Percentiles rank a stretch among this genome's conserved stretches.
phyloP scores from a whole-genome alignment of 1,140 invertebrate species.

The Atta cephalotes region DNA sequence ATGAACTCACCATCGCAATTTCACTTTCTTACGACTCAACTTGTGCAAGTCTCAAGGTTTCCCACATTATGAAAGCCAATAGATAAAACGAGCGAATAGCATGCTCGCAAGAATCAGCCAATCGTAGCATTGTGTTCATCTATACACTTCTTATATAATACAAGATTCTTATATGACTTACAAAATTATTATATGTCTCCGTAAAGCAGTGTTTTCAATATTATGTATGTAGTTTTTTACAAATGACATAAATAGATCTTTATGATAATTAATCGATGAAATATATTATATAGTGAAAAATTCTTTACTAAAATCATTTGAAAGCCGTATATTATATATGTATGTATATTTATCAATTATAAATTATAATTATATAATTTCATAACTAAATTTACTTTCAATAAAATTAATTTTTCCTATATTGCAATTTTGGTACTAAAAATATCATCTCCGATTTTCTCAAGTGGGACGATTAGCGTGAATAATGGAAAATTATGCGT shows the following conservation, averaged over 20 bases:
- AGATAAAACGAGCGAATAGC: slow-evolving; percentile 76
- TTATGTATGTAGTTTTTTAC: not conserved
- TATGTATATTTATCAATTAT: no score
- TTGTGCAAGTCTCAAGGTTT: slow-evolving; percentile 86
- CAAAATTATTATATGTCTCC: slow-evolving; percentile 8
- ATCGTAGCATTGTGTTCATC: slow-evolving; percentile 47
- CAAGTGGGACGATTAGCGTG: not conserved
- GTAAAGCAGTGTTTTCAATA: not conserved
- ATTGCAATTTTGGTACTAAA: not conserved
- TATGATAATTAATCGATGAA: not conserved
- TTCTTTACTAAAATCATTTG: not conserved
- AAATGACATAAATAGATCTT: not conserved
- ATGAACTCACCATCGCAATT: slow-evolving; percentile 84
- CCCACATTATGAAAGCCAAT: slow-evolving; percentile 84
- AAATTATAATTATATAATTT: not conserved
- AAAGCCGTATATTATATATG: not conserved
- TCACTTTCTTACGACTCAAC: slow-evolving; percentile 83
- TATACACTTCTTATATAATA: slow-evolving; percentile 13
- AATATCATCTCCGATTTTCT: not conserved
- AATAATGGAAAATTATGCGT: slow-evolving; percentile 39
- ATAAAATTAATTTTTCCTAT: not conserved
- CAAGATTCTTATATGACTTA: slow-evolving; percentile 4
- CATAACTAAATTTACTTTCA: not conserved
- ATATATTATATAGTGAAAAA: slow-evolving; percentile 8
- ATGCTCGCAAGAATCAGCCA: slow-evolving; percentile 8